Evolutionary conservation across 2,797 vertebrate species (phyloP).

Genomic region (Brachyalestes nurse): DNA sequence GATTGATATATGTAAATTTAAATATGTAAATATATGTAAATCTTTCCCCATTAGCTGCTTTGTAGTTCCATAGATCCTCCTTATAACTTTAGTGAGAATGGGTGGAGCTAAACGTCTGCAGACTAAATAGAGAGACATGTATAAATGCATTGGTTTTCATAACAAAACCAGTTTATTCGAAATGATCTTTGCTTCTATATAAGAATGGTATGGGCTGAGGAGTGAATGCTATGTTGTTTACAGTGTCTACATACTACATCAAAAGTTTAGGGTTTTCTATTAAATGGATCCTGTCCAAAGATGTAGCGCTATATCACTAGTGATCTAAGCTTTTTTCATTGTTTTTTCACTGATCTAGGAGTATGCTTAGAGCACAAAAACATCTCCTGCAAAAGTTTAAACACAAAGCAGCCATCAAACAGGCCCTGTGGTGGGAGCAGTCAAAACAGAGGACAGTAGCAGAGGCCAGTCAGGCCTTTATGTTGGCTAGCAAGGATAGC

Average conservation of each 20-base stretch:
- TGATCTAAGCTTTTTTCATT: neutral
- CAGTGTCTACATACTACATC: neutral
- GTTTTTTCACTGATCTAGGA: constrained; percentile 2
- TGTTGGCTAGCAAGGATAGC: constrained; percentile 44
- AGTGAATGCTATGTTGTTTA: neutral
- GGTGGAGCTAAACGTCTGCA: too few relatives aligned
- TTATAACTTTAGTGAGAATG: too few relatives aligned
- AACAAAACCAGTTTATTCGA: too few relatives aligned
- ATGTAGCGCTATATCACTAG: neutral
- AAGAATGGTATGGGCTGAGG: neutral
- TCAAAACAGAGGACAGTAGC: constrained; percentile 75
- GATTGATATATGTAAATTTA: too few relatives aligned
- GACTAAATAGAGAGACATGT: too few relatives aligned
- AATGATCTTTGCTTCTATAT: too few relatives aligned
- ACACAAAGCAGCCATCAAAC: constrained; percentile 7
- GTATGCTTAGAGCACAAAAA: constrained; percentile 10
- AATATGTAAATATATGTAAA: too few relatives aligned
- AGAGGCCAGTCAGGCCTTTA: constrained; percentile 68
- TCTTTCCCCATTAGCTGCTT: too few relatives aligned
- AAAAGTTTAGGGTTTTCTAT: neutral
- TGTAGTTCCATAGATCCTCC: too few relatives aligned
- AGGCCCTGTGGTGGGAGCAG: constrained; percentile 63
- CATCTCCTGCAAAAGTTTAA: neutral
- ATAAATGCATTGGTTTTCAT: too few relatives aligned
- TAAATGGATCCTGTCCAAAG: neutral